Conservation (phyloP, 2,113 vertebrate genomes). For the Cheirogaleus medius region DNA sequence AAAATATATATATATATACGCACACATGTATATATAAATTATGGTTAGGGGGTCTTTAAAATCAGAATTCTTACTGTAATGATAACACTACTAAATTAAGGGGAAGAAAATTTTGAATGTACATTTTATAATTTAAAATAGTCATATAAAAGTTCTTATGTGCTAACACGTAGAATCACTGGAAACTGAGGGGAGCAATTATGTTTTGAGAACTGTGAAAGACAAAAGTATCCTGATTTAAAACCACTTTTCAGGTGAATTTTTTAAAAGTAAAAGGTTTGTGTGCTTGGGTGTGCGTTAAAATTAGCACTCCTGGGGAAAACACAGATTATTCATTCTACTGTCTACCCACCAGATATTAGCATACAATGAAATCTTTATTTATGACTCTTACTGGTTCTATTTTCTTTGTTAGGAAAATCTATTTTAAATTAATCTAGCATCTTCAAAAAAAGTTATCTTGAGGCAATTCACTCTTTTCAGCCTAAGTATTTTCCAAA, state of each 20-base stretch:
- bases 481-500: conserved; percentile 30
- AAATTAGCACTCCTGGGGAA: background rate
- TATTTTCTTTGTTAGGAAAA: too few relatives aligned
- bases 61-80: background rate
- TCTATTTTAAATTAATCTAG: too few relatives aligned
- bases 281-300: background rate
- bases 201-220: background rate
- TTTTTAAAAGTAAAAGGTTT: conserved; percentile 17
- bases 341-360: too few relatives aligned
- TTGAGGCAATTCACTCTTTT: background rate
- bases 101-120: background rate
- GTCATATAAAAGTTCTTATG: background rate
- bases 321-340: too few relatives aligned
- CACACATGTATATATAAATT: background rate
- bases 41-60: background rate
- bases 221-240: background rate
- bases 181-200: background rate
- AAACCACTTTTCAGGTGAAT: background rate
- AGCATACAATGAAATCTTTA: too few relatives aligned
- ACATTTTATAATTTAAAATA: background rate
- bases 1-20: too few relatives aligned
- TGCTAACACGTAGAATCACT: background rate
- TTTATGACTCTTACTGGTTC: too few relatives aligned
- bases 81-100: background rate
- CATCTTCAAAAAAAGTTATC: background rate